These are phyloP conservation scores for Cyclina sinensis DNA, from an alignment of 1,140 invertebrate species.

Conservation along the genomic window DNA sequence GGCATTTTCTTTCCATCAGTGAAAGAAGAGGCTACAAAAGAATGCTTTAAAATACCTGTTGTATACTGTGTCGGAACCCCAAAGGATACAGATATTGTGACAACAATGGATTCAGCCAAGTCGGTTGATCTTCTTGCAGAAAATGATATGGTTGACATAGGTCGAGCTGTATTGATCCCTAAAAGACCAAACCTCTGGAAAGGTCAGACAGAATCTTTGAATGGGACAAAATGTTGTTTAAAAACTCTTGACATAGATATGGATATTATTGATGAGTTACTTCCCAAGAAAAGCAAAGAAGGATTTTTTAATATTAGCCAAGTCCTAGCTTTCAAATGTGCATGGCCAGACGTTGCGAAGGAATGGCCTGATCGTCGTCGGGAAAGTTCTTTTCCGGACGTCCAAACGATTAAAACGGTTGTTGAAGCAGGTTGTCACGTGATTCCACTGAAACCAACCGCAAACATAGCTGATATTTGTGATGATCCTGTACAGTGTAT, in stretches of 20 bases:
- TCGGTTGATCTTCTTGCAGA: background rate
- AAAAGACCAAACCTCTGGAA: background rate
- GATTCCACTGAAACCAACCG: background rate
- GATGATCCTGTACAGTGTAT: background rate
- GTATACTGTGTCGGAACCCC: background rate
- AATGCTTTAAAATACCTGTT: background rate
- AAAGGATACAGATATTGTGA: background rate
- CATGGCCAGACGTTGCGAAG: background rate
- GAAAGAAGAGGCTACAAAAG: too few relatives aligned
- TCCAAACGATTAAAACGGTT: background rate
- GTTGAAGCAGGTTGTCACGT: slow-evolving; percentile 21
- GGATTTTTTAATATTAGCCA: background rate
- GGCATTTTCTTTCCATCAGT: background rate
- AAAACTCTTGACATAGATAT: background rate
- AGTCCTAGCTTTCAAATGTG: background rate
- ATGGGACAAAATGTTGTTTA: background rate
- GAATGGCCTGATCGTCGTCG: background rate
- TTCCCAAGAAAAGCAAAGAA: background rate
- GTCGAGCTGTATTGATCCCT: background rate
- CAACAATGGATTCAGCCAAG: background rate
- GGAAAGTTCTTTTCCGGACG: background rate
- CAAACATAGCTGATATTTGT: background rate
- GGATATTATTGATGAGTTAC: background rate
- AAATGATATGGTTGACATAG: background rate
- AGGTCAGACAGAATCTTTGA: background rate